Evolutionary conservation across 1,140 invertebrate genomes (phyloP).

Genomic region (Nixonia krombeini): DNA sequence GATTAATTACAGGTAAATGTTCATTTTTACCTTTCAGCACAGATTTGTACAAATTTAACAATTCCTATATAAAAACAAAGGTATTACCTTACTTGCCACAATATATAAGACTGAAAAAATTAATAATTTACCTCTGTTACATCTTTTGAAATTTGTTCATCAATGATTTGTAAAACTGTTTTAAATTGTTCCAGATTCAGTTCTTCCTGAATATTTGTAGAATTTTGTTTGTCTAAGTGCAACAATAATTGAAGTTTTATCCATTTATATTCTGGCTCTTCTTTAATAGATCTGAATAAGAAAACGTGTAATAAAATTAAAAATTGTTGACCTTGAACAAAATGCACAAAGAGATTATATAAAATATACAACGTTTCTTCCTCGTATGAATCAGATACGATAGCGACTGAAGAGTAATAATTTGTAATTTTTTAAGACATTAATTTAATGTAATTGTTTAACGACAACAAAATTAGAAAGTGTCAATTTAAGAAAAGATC

Average conservation of each 20-base stretch:
- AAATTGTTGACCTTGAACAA: not conserved
- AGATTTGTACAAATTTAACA: slow-evolving; percentile 36
- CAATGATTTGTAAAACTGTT: slow-evolving; percentile 28
- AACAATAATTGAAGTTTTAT: slow-evolving; percentile 27
- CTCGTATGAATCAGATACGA: no score
- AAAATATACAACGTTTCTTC: not conserved
- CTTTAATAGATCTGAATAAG: not conserved
- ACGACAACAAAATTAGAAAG: no score
- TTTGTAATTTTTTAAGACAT: no score
- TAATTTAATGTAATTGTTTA: no score
- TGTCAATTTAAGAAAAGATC: no score
- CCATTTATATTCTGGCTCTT: slow-evolving; percentile 18
- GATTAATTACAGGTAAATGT: slow-evolving; percentile 2
- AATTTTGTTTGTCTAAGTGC: slow-evolving; percentile 8
- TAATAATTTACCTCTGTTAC: slow-evolving; percentile 27
- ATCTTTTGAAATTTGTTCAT: slow-evolving; percentile 17
- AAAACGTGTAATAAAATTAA: not conserved
- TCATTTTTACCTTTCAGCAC: slow-evolving; percentile 19
- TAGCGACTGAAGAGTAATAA: no score
- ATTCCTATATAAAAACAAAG: slow-evolving; percentile 40
- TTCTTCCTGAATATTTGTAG: slow-evolving; percentile 15
- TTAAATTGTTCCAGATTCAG: slow-evolving; percentile 28
- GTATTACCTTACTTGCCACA: no score
- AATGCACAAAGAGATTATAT: not conserved
- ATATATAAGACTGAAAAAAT: no score